Evolutionary conservation across 2,797 vertebrate genomes (phyloP).

Genomic region (Picus viridis): DNA sequence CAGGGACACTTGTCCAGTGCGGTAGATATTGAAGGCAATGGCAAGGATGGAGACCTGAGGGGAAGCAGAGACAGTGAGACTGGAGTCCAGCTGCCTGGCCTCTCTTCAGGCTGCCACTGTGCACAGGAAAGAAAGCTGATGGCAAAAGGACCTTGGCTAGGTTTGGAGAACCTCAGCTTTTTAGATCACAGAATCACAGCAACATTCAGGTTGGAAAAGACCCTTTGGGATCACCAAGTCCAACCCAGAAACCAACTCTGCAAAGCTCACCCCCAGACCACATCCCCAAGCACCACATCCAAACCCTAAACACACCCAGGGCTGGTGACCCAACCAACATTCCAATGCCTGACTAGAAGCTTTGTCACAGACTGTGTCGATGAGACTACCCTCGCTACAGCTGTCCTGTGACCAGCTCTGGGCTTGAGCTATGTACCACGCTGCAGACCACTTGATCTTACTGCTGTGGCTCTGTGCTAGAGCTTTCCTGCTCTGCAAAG

Average conservation of each 20-base stretch:
- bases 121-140: background rate
- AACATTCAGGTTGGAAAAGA: too few relatives aligned
- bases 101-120: background rate
- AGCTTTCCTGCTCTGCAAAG: background rate
- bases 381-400: background rate
- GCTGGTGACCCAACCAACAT: too few relatives aligned
- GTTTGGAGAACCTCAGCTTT: background rate
- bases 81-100: background rate
- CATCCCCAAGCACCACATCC: too few relatives aligned
- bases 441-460: too few relatives aligned
- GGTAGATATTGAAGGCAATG: slow-evolving; percentile 64
- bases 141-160: background rate
- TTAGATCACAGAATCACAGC: background rate
- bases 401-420: background rate
- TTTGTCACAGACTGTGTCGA: background rate
- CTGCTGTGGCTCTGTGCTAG: background rate
- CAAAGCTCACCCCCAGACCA: too few relatives aligned
- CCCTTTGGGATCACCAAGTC: too few relatives aligned
- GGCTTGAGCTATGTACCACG: background rate
- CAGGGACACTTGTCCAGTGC: slow-evolving; percentile 37
- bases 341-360: too few relatives aligned
- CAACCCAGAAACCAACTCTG: too few relatives aligned
- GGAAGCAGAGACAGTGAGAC: background rate
- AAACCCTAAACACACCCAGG: too few relatives aligned
- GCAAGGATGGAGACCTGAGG: slow-evolving; percentile 68